Evolutionary conservation across 1,140 invertebrate species (phyloP).

Genomic region (Halesus radiatus): DNA sequence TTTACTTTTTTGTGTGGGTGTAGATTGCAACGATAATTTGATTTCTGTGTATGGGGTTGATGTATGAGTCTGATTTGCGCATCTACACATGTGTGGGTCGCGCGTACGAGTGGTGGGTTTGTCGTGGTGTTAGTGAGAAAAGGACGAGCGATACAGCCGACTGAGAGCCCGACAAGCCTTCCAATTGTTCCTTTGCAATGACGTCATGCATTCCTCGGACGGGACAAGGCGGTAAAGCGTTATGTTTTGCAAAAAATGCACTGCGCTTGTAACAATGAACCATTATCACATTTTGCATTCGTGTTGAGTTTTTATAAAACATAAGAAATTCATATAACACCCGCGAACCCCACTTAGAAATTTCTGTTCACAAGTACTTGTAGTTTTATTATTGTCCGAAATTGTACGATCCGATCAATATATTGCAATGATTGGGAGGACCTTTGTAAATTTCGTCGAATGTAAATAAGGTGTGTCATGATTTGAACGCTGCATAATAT

Average conservation of each 20-base stretch:
- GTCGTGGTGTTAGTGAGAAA: slow-evolving; percentile 9
- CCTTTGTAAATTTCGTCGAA: no score
- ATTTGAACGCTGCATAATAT: no score
- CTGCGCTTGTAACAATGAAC: not conserved
- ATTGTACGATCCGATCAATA: no score
- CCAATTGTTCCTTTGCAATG: not conserved
- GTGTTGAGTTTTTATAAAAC: not conserved
- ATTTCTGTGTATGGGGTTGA: not conserved
- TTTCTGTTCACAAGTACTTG: no score
- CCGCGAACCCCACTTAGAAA: no score
- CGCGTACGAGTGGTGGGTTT: not conserved
- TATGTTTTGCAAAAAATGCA: not conserved
- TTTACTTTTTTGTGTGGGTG: no score
- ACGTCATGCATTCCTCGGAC: slow-evolving; percentile 21
- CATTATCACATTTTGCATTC: slow-evolving; percentile 8
- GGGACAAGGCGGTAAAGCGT: slow-evolving; percentile 21
- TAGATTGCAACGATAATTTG: no score
- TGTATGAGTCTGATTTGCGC: slow-evolving; percentile 25
- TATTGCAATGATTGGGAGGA: no score
- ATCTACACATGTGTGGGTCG: not conserved
- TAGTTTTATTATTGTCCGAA: no score
- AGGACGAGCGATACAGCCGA: slow-evolving; percentile 14
- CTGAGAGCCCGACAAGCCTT: slow-evolving; percentile 9
- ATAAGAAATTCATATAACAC: no score
- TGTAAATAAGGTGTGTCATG: no score